phyloP scores from a whole-genome alignment of 2,113 vertebrate species.

The Macaca mulatta region DNA sequence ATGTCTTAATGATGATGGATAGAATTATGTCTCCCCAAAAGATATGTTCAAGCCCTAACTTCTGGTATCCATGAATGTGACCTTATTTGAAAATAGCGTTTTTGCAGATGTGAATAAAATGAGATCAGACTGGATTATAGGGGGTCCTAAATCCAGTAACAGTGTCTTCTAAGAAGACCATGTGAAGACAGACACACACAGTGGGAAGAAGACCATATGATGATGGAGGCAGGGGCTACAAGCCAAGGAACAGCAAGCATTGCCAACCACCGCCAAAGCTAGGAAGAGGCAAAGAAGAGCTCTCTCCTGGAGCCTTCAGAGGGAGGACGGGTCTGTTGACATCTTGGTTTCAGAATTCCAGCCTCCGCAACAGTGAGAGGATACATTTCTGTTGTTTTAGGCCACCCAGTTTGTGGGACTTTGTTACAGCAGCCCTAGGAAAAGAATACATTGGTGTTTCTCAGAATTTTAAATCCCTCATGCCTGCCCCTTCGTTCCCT shows the following conservation, averaged over 20 bases:
- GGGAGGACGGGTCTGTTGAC: too few species aligned
- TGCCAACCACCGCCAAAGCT: background rate
- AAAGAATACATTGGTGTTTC: background rate
- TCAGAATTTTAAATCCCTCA: background rate
- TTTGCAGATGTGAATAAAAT: background rate
- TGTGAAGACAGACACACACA: background rate
- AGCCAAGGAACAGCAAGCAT: background rate
- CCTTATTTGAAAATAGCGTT: background rate
- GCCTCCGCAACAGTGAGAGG: background rate
- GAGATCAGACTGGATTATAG: background rate
- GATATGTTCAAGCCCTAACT: background rate
- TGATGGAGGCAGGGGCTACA: background rate
- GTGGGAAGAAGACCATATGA: background rate
- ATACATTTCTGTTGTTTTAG: background rate
- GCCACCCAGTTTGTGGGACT: background rate
- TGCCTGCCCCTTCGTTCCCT: background rate
- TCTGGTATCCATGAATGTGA: background rate
- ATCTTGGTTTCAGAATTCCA: background rate
- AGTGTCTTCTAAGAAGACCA: background rate
- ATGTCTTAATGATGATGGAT: background rate
- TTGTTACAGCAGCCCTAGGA: background rate
- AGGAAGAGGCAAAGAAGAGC: background rate
- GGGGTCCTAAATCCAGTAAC: background rate
- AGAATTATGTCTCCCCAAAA: background rate
- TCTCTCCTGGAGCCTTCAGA: background rate